These are phyloP conservation scores for Drosophila cardini DNA, from an alignment of 1,140 invertebrate species.

Conservation along the genomic window DNA sequence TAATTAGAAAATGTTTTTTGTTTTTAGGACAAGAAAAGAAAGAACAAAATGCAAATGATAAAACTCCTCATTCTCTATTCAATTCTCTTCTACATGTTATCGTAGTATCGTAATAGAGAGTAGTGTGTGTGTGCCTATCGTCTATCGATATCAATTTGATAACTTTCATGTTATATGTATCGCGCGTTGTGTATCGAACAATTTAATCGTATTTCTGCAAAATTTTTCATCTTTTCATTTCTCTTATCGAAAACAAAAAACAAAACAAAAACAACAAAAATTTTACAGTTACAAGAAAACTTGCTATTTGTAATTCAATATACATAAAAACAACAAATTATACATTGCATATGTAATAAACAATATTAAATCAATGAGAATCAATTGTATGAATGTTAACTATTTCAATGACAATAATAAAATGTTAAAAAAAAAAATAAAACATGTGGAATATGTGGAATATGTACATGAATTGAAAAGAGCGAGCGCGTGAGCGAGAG, in stretches of 20 bases:
- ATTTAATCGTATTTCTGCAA: background rate
- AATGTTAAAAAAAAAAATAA: conserved; percentile 67
- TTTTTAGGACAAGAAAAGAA: background rate
- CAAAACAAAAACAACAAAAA: background rate
- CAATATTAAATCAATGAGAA: conserved; percentile 51
- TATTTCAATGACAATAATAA: conserved; percentile 83
- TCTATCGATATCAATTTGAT: conserved; percentile 21
- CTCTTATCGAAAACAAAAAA: too few species aligned
- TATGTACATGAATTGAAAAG: too few species aligned
- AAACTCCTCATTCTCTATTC: background rate
- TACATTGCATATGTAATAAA: conserved; percentile 71
- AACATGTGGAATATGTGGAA: background rate
- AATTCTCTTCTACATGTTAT: conserved; percentile 4
- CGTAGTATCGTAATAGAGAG: background rate
- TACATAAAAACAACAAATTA: conserved; percentile 13
- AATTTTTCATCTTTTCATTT: conserved; percentile 16
- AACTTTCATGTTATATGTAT: conserved; percentile 8
- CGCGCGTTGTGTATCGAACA: conserved; percentile 1
- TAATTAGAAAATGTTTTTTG: conserved; percentile 9
- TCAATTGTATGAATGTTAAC: conserved; percentile 80
- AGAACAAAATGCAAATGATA: too few species aligned
- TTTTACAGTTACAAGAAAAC: conserved; percentile 20
- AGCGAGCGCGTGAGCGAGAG: too few species aligned
- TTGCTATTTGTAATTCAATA: conserved; percentile 42
- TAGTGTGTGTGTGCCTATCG: conserved; percentile 20